These are phyloP conservation scores for Falco novaeseelandiae DNA, from an alignment of 2,797 vertebrate genomes.

Conservation along the genomic window DNA sequence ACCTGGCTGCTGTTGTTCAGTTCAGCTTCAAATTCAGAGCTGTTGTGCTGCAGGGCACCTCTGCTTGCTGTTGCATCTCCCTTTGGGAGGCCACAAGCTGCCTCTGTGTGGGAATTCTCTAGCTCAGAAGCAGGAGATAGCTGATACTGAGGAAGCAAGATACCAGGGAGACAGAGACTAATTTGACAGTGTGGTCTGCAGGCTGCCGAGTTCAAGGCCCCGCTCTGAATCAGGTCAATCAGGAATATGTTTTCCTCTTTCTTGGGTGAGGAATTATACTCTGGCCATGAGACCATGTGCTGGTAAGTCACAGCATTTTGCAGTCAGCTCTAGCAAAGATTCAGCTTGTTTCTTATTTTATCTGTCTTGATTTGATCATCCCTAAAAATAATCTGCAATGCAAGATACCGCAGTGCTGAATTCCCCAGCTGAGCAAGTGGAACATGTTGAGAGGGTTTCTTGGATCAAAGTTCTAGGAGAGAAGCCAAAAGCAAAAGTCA, in stretches of 20 bases:
- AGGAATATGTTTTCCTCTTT: not conserved
- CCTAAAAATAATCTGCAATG: conserved; percentile 59
- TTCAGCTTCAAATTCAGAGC: not conserved
- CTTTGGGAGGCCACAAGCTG: not conserved
- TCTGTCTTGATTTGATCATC: conserved; percentile 56
- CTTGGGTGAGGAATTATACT: not conserved
- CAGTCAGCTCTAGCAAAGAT: conserved; percentile 11
- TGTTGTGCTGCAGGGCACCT: not conserved
- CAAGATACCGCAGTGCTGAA: conserved; percentile 15
- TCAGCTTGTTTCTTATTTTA: conserved; percentile 49
- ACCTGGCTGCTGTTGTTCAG: not conserved
- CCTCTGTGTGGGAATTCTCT: not conserved
- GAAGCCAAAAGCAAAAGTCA: conserved; percentile 1
- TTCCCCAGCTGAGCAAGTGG: not conserved
- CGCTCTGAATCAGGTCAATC: not conserved
- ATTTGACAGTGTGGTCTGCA: not conserved
- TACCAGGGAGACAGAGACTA: not conserved
- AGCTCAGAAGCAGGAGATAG: not conserved
- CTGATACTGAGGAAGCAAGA: not conserved
- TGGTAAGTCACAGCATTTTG: not conserved
- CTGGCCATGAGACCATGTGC: not conserved
- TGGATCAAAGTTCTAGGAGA: conserved; percentile 3
- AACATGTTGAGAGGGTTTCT: not conserved
- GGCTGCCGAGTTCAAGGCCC: not conserved
- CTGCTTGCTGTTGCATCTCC: not conserved